Evolutionary conservation across 2,797 vertebrate species (phyloP).

Genomic region (Triplophysa yarkandensis): DNA sequence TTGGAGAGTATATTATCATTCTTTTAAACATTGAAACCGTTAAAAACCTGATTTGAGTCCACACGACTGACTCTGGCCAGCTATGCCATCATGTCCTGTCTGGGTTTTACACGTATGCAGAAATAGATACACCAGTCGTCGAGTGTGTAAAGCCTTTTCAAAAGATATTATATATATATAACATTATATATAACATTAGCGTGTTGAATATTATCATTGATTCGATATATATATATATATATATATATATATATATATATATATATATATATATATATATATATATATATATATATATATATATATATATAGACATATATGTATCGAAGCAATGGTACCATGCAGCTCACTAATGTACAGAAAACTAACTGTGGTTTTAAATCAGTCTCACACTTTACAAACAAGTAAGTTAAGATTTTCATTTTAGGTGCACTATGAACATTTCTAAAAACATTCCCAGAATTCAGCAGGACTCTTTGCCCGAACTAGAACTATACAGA

Average conservation of each 20-base stretch:
- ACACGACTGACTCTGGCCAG: slow-evolving; percentile 36
- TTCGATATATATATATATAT: too few species aligned
- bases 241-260: too few species aligned
- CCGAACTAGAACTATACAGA: neutral
- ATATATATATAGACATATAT: too few species aligned
- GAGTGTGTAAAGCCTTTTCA: slow-evolving; percentile 28
- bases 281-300: too few species aligned
- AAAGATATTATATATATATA: neutral
- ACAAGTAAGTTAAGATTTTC: slow-evolving; percentile 46
- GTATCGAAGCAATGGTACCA: slow-evolving; percentile 36
- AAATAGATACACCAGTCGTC: slow-evolving; percentile 5
- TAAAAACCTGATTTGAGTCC: slow-evolving; percentile 48
- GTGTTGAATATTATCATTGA: too few species aligned
- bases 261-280: too few species aligned
- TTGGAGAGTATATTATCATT: slow-evolving; percentile 70
- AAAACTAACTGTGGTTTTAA: slow-evolving; percentile 20
- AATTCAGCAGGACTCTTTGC: neutral
- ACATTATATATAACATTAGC: too few species aligned
- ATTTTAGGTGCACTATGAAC: slow-evolving; percentile 32
- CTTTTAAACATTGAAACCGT: slow-evolving; percentile 70
- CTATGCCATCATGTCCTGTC: slow-evolving; percentile 17
- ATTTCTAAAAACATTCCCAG: slow-evolving; percentile 8
- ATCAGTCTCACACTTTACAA: slow-evolving; percentile 53
- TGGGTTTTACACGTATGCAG: slow-evolving; percentile 41
- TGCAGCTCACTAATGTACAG: slow-evolving; percentile 32